Evolutionary conservation across 2,797 vertebrate species (phyloP).

Genomic region (Gila robusta): DNA sequence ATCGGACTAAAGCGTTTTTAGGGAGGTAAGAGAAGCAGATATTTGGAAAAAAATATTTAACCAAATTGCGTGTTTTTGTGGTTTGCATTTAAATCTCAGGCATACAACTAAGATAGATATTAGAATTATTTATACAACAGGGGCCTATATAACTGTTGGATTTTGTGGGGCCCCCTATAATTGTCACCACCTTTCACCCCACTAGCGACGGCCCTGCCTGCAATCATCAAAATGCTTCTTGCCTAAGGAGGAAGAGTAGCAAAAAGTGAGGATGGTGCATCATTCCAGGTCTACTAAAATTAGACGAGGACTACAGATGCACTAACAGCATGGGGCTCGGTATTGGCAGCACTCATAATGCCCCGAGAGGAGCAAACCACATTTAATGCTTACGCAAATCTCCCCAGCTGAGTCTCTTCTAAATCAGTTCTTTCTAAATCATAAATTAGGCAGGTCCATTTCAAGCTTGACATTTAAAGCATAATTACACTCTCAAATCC

Average conservation of each 20-base stretch:
- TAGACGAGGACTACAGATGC: slow-evolving; percentile 40
- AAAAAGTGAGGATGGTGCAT: too few relatives aligned
- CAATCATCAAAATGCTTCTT: not conserved
- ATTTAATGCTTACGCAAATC: not conserved
- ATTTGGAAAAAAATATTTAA: too few relatives aligned
- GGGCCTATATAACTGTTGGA: too few relatives aligned
- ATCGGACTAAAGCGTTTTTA: too few relatives aligned
- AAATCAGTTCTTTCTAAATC: not conserved
- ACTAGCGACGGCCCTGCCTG: too few relatives aligned
- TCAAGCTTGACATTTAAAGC: not conserved
- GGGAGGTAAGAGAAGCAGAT: too few relatives aligned
- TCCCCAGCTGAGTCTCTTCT: not conserved
- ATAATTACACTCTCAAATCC: not conserved
- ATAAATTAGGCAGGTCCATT: not conserved
- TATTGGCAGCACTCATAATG: slow-evolving; percentile 21
- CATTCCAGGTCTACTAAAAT: slow-evolving; percentile 16
- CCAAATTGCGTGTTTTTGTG: too few relatives aligned
- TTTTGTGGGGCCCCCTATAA: too few relatives aligned
- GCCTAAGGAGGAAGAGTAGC: not conserved
- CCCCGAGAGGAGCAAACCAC: not conserved
- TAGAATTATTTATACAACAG: too few relatives aligned
- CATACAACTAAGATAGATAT: too few relatives aligned
- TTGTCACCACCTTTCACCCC: too few relatives aligned
- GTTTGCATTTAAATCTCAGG: too few relatives aligned
- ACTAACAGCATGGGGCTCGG: slow-evolving; percentile 36